A percentile compares a stretch with the other conserved stretches of the same genome.
These are phyloP conservation scores for Hippocampus barbouri DNA, from an alignment of 2,113 vertebrate genomes.

Conservation along the genomic window DNA sequence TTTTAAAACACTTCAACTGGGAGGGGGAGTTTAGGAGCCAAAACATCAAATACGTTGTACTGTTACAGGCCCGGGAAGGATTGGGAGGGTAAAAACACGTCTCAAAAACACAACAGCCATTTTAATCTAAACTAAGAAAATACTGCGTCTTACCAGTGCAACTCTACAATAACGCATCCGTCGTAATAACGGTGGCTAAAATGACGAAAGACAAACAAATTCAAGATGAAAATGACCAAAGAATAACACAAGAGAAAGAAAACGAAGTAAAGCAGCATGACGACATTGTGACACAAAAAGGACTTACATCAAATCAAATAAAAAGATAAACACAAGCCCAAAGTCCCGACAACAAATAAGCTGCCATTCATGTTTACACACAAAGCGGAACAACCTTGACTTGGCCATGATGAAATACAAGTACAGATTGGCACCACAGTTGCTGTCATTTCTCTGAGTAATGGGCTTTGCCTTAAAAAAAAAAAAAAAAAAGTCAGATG, in stretches of 20 bases:
- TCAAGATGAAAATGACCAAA: conserved; percentile 40
- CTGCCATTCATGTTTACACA: conserved; percentile 12
- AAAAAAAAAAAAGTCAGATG: background rate
- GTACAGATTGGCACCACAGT: background rate
- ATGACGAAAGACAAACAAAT: conserved; percentile 51
- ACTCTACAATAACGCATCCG: conserved; percentile 67
- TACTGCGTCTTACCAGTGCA: conserved; percentile 65
- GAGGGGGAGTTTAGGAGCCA: background rate
- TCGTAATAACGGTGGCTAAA: conserved; percentile 72
- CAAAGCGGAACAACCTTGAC: conserved; percentile 1
- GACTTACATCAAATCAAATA: background rate
- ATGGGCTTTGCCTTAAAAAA: background rate
- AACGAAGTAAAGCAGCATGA: conserved; percentile 34
- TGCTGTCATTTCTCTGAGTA: conserved; percentile 1
- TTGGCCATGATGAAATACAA: background rate
- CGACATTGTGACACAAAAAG: conserved; percentile 49
- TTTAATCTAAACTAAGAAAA: conserved; percentile 41
- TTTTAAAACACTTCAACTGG: background rate
- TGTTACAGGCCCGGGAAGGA: background rate
- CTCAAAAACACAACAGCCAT: conserved; percentile 56
- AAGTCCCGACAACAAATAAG: background rate
- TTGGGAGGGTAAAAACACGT: conserved; percentile 24
- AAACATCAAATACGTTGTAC: conserved; percentile 17
- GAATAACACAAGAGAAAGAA: conserved; percentile 34
- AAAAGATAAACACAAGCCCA: background rate